Conservation (phyloP, 2,797 vertebrate genomes). For the Gephyroberyx darwinii region DNA sequence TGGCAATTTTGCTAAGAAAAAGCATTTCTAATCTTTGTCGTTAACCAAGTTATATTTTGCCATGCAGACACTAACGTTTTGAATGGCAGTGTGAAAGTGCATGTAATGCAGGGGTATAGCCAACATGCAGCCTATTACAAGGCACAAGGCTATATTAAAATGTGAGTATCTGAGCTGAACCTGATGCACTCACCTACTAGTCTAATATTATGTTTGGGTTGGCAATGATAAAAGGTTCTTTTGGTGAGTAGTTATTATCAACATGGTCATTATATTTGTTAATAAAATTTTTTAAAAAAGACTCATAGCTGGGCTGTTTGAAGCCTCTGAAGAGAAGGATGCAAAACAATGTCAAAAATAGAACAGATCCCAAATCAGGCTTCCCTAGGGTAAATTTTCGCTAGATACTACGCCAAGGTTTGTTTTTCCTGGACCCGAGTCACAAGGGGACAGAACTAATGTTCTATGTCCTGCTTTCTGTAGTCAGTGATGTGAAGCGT, state of each 20-base stretch:
- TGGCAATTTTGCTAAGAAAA: too few species aligned
- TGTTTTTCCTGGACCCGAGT: constrained; percentile 16
- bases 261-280: constrained; percentile 1
- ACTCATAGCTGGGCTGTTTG: not conserved
- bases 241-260: not conserved
- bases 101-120: too few species aligned
- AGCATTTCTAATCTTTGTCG: too few species aligned
- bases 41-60: too few species aligned
- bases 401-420: not conserved
- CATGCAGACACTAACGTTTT: too few species aligned
- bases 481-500: constrained; percentile 16
- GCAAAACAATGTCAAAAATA: not conserved
- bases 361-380: not conserved
- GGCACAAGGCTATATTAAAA: too few species aligned
- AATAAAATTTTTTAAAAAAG: not conserved
- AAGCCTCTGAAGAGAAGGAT: not conserved
- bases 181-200: not conserved
- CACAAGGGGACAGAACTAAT: not conserved
- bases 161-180: not conserved
- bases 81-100: too few species aligned
- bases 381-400: not conserved
- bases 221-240: not conserved
- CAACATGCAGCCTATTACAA: too few species aligned
- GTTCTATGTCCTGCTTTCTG: constrained; percentile 8
- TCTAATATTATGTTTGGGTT: not conserved